Conservation (phyloP, 2,113 vertebrate species). For the Anguilla rostrata region DNA sequence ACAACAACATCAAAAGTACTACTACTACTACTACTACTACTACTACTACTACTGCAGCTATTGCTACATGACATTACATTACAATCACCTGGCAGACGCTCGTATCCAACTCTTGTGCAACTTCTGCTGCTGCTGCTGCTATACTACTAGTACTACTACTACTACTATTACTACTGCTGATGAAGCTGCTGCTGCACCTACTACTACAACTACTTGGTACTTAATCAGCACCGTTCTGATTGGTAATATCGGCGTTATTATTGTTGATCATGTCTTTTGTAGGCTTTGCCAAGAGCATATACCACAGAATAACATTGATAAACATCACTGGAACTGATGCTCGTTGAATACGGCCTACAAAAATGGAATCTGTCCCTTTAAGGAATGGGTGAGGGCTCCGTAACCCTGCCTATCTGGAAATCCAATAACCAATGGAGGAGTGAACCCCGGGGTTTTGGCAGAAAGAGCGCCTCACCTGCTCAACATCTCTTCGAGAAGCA, state of each 20-base stretch:
- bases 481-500: constrained; percentile 61
- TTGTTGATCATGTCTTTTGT: neutral
- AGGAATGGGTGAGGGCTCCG: constrained; percentile 56
- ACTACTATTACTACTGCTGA: no score
- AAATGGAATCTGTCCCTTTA: constrained; percentile 70
- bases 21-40: no score
- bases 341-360: neutral
- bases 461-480: constrained; percentile 72
- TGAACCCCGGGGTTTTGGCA: constrained; percentile 57
- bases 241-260: neutral
- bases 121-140: no score
- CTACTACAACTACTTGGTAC: neutral
- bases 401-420: constrained; percentile 54
- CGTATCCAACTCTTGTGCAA: no score
- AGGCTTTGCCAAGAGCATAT: neutral
- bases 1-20: no score
- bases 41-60: no score
- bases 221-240: neutral
- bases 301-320: neutral
- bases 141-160: no score
- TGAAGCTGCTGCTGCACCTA: neutral
- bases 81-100: no score
- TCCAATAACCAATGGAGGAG: constrained; percentile 65
- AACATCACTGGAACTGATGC: no score
- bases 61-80: no score